Conservation (phyloP, 2,797 vertebrate genomes). For the Podargus strigoides region DNA sequence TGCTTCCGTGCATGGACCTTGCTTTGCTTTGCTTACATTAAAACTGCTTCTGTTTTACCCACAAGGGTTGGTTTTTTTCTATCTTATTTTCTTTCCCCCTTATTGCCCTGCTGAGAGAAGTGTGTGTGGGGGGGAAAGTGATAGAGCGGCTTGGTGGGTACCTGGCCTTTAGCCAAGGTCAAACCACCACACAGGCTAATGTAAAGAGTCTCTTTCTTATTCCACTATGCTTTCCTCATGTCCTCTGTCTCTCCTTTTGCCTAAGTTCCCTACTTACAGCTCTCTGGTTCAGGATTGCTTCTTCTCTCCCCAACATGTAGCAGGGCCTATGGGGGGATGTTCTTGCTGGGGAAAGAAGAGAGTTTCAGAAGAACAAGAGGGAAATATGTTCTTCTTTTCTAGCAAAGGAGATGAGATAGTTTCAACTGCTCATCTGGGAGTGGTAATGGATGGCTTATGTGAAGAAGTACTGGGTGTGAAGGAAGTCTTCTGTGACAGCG, state of each 20-base stretch:
- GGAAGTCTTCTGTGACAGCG: neutral
- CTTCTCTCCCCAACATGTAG: neutral
- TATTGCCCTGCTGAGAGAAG: no score
- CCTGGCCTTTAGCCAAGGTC: no score
- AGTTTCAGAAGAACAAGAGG: neutral
- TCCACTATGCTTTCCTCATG: neutral
- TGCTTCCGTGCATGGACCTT: no score
- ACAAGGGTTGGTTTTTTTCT: no score
- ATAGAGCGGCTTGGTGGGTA: no score
- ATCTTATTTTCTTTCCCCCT: no score
- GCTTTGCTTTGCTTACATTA: no score
- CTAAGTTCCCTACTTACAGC: neutral
- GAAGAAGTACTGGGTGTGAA: neutral
- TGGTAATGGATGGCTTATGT: neutral
- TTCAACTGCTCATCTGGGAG: neutral
- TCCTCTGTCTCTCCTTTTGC: neutral
- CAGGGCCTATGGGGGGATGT: neutral
- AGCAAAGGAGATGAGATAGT: neutral
- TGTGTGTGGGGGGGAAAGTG: no score
- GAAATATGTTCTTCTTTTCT: neutral
- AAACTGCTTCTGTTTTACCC: no score
- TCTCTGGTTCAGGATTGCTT: neutral
- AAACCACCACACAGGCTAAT: neutral
- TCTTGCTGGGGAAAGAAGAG: neutral
- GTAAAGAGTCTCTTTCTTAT: neutral